phyloP scores from a whole-genome alignment of 1,140 invertebrate genomes.

The Brachionus manjavacas region DNA sequence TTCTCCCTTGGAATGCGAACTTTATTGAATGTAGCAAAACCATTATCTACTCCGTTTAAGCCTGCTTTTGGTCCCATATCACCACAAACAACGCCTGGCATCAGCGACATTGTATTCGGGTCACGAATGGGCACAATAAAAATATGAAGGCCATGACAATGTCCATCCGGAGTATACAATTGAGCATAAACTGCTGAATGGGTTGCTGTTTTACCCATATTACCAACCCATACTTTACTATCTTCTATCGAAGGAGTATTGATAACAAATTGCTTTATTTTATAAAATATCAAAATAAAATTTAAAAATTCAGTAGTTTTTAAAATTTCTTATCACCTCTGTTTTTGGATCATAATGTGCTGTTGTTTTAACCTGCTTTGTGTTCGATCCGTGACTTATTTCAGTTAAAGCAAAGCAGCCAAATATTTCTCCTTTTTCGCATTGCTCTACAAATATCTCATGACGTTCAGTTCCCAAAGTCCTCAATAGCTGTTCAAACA shows the following conservation, averaged over 20 bases:
- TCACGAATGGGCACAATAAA: constrained; percentile 78
- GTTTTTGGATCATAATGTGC: constrained; percentile 75
- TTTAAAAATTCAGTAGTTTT: background rate
- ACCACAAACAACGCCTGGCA: constrained; percentile 70
- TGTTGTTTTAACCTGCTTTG: constrained; percentile 79
- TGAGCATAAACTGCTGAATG: constrained; percentile 83
- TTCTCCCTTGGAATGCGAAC: constrained; percentile 74
- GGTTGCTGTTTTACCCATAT: constrained; percentile 72
- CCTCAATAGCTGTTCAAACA: constrained; percentile 51
- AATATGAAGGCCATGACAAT: constrained; percentile 77
- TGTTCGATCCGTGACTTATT: constrained; percentile 86
- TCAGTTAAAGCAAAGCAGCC: constrained; percentile 86
- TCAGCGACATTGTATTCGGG: constrained; percentile 67
- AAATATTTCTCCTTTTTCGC: constrained; percentile 64
- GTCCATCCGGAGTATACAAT: constrained; percentile 71
- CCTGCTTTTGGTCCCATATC: constrained; percentile 77
- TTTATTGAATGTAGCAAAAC: constrained; percentile 70
- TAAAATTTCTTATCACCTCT: constrained; percentile 48
- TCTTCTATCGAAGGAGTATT: constrained; percentile 87
- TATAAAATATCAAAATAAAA: background rate
- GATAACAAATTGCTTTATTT: constrained; percentile 70
- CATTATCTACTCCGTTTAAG: constrained; percentile 44
- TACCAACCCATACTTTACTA: constrained; percentile 82
- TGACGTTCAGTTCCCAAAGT: constrained; percentile 69
- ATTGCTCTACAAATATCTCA: constrained; percentile 65